phyloP scores from a whole-genome alignment of 2,888 invertebrate species.

The Diloba caeruleocephala region DNA sequence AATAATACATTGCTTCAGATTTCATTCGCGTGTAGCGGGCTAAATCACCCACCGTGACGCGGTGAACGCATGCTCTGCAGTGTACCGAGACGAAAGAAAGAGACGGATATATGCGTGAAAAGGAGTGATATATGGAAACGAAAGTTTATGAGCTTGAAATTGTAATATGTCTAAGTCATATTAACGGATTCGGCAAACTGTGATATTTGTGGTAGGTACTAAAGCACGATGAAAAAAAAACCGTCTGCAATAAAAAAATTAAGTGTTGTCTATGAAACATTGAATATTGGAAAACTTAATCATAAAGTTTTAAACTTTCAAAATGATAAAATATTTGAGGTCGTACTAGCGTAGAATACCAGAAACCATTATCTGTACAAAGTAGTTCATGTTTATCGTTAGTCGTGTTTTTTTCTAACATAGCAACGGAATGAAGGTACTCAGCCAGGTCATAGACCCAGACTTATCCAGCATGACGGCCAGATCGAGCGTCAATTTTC shows the following conservation, averaged over 20 bases:
- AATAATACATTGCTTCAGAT: slow-evolving; percentile 29
- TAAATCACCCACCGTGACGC: slow-evolving; percentile 40
- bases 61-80: slow-evolving; percentile 43
- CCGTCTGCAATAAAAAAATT: no score
- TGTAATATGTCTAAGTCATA: no score
- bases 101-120: slow-evolving; percentile 17
- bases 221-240: no score
- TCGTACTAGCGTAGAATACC: not conserved
- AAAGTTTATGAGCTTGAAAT: slow-evolving; percentile 43
- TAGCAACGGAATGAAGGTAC: slow-evolving; percentile 35
- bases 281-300: no score
- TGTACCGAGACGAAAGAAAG: slow-evolving; percentile 43
- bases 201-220: no score
- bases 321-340: no score
- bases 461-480: slow-evolving; percentile 50
- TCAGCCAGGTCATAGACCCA: slow-evolving; percentile 49
- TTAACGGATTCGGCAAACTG: no score
- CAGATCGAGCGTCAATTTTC: slow-evolving; percentile 43
- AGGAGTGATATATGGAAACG: slow-evolving; percentile 16
- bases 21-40: slow-evolving; percentile 37
- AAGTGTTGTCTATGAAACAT: no score
- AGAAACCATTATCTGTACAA: slow-evolving; percentile 13
- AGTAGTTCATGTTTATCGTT: slow-evolving; percentile 40
- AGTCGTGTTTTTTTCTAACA: slow-evolving; percentile 37
- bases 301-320: no score